Percentiles rank a stretch among this genome's conserved stretches.
phyloP scores from a whole-genome alignment of 1,140 invertebrate species.

The Drosophila quadrilineata region DNA sequence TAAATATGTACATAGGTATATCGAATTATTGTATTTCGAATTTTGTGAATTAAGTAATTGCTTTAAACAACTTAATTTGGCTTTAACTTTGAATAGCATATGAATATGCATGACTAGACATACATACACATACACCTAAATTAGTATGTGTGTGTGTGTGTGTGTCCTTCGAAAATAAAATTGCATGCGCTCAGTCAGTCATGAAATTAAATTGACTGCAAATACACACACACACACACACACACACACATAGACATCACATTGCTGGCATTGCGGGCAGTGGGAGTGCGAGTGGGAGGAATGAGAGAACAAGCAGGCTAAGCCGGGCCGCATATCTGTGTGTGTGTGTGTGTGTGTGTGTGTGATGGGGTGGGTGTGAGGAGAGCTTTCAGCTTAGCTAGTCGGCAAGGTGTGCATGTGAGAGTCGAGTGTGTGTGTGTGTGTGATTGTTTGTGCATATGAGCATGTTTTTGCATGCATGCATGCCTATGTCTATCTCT shows the following conservation, averaged over 20 bases:
- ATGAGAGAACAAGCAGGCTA: too few relatives aligned
- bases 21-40: not conserved
- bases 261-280: constrained; percentile 21
- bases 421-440: too few relatives aligned
- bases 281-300: constrained; percentile 1
- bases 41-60: constrained; percentile 65
- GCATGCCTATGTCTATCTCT: not conserved
- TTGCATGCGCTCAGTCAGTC: constrained; percentile 79
- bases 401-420: constrained; percentile 50
- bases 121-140: not conserved
- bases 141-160: constrained; percentile 8
- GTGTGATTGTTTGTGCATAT: too few relatives aligned
- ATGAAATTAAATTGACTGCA: constrained; percentile 81
- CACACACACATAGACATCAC: too few relatives aligned
- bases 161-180: constrained; percentile 76
- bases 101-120: constrained; percentile 47
- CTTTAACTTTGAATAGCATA: constrained; percentile 36
- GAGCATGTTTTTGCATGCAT: constrained; percentile 17
- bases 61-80: constrained; percentile 57
- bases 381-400: constrained; percentile 33
- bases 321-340: too few relatives aligned
- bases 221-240: too few relatives aligned
- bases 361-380: constrained; percentile 6
- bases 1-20: too few relatives aligned
- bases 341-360: too few relatives aligned